Evolutionary conservation across 2,888 invertebrate genomes (phyloP).

Genomic region (Athetis lepigone): DNA sequence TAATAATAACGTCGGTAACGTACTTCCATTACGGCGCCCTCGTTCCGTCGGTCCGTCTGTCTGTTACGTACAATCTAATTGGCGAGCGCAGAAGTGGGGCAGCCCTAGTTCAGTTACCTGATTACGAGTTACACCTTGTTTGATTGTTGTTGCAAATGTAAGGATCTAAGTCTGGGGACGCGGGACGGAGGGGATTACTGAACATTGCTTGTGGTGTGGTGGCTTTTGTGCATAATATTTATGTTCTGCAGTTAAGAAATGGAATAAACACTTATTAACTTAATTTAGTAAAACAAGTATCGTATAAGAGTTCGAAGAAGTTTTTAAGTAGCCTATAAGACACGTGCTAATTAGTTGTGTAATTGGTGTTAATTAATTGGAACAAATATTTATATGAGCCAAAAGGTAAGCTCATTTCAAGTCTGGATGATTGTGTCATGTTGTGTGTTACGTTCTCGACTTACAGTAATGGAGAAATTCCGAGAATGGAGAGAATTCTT

Average conservation of each 20-base stretch:
- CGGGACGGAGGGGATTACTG: background rate
- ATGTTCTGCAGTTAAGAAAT: background rate
- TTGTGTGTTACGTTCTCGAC: no score
- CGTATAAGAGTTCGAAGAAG: no score
- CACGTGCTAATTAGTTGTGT: background rate
- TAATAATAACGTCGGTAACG: conserved; percentile 35
- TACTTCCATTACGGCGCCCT: conserved; percentile 33
- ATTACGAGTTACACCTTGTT: conserved; percentile 49
- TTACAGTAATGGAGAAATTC: no score
- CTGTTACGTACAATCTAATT: conserved; percentile 49
- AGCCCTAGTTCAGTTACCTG: conserved; percentile 25
- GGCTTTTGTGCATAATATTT: background rate
- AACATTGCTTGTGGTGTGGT: background rate
- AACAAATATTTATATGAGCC: no score
- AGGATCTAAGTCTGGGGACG: background rate
- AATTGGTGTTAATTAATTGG: no score
- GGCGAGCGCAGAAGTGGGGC: conserved; percentile 15
- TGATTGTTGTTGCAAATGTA: conserved; percentile 13
- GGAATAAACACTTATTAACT: no score
- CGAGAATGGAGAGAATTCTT: no score
- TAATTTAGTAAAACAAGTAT: no score
- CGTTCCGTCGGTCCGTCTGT: conserved; percentile 53
- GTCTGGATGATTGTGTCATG: no score
- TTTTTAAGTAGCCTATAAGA: background rate
- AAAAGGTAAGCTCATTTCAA: no score